Conservation (phyloP, 2,888 invertebrate genomes). For the Sarcophaga carnaria region DNA sequence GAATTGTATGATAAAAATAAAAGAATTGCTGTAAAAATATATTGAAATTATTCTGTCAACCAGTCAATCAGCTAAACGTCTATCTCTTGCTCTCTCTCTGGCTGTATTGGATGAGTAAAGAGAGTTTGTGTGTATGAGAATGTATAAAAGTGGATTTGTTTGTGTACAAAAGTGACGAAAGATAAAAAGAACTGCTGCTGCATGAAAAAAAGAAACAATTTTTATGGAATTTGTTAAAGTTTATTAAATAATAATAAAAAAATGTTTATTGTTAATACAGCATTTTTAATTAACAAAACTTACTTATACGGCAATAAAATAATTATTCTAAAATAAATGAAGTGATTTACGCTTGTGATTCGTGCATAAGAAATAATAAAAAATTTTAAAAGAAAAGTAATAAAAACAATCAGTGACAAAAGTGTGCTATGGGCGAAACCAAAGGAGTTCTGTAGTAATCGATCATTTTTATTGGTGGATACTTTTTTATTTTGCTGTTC, state of each 20-base stretch:
- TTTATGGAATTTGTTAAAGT: background rate
- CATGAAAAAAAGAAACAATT: background rate
- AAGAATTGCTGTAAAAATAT: conserved; percentile 30
- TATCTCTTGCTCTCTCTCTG: background rate
- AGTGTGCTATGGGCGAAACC: conserved; percentile 25
- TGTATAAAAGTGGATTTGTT: background rate
- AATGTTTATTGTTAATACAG: no score
- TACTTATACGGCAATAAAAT: background rate
- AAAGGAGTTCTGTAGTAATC: background rate
- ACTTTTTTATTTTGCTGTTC: conserved; percentile 14
- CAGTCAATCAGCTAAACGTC: conserved; percentile 3
- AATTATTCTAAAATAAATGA: background rate
- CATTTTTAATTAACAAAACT: no score
- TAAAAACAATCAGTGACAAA: background rate
- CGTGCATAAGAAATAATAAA: background rate
- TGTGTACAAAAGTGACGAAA: conserved; percentile 31
- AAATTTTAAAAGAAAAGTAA: background rate
- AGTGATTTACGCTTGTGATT: background rate
- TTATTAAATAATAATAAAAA: background rate
- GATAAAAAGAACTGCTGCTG: conserved; percentile 32
- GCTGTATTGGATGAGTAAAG: background rate
- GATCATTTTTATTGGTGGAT: conserved; percentile 27
- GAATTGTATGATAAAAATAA: conserved; percentile 24
- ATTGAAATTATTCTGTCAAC: conserved; percentile 11
- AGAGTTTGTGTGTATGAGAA: background rate